These are phyloP conservation scores for Eira barbara DNA, from an alignment of 2,113 vertebrate species.

Conservation along the genomic window DNA sequence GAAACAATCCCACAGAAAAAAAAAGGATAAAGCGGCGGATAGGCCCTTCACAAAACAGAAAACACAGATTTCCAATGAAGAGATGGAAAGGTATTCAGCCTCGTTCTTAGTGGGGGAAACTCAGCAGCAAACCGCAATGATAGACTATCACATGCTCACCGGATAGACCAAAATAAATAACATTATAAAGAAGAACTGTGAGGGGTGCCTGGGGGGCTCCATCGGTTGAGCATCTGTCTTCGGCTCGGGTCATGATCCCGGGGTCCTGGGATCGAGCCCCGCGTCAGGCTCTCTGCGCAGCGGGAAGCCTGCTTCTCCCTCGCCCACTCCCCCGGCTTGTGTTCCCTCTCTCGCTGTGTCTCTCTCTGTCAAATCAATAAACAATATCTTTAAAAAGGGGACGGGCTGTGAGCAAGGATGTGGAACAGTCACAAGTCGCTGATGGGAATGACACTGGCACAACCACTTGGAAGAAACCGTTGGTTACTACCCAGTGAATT, in stretches of 20 bases:
- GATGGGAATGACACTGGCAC: neutral
- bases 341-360: too few relatives aligned
- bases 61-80: neutral
- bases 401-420: neutral
- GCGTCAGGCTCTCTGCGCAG: too few relatives aligned
- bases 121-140: neutral
- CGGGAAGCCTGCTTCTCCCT: too few relatives aligned
- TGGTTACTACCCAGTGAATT: neutral
- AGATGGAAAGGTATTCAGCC: neutral
- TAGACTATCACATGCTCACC: neutral
- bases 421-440: neutral
- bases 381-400: too few relatives aligned
- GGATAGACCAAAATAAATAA: neutral
- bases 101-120: neutral
- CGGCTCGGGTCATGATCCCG: too few relatives aligned
- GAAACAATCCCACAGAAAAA: neutral
- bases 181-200: neutral
- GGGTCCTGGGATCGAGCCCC: too few relatives aligned
- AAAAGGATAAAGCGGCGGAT: neutral
- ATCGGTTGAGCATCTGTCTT: too few relatives aligned
- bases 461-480: neutral
- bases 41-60: neutral
- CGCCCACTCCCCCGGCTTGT: too few relatives aligned
- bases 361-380: neutral
- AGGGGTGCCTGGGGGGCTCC: too few relatives aligned